A percentile compares a stretch with the other conserved stretches of the same genome.
These are phyloP conservation scores for Xanthostigma xanthostigma DNA, from an alignment of 2,888 invertebrate genomes.

Conservation along the genomic window DNA sequence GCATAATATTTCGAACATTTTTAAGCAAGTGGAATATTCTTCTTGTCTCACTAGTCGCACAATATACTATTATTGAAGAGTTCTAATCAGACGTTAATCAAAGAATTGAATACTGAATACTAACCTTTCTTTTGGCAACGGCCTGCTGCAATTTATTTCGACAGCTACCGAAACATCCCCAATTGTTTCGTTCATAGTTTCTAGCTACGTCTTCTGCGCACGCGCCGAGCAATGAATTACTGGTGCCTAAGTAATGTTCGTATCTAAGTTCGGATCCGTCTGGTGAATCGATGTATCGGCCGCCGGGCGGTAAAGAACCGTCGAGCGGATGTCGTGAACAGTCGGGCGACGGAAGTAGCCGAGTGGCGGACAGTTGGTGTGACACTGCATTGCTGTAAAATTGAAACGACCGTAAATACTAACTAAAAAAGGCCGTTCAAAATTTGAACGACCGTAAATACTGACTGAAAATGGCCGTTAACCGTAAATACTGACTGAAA, in stretches of 20 bases:
- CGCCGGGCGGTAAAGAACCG: constrained; percentile 29
- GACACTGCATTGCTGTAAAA: constrained; percentile 52
- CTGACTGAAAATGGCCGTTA: neutral
- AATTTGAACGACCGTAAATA: no score
- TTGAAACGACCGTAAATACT: no score
- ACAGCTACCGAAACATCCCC: constrained; percentile 66
- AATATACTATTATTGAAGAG: no score
- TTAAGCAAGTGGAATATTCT: no score
- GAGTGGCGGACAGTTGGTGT: constrained; percentile 71
- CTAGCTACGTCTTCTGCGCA: constrained; percentile 22
- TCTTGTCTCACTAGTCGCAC: no score
- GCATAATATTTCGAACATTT: no score
- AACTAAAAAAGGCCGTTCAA: neutral
- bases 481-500: neutral
- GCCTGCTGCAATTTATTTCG: constrained; percentile 62
- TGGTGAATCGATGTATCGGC: constrained; percentile 4
- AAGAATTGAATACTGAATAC: constrained; percentile 12
- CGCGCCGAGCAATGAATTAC: constrained; percentile 3
- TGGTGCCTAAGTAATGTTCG: constrained; percentile 20
- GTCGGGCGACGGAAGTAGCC: constrained; percentile 68
- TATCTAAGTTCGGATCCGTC: constrained; percentile 4
- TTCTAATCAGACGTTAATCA: no score
- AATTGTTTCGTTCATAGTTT: constrained; percentile 39
- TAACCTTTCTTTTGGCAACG: constrained; percentile 64
- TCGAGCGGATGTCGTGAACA: constrained; percentile 64